These are phyloP conservation scores for Drosophila mulleri DNA, from an alignment of 2,888 invertebrate species.

Conservation along the genomic window DNA sequence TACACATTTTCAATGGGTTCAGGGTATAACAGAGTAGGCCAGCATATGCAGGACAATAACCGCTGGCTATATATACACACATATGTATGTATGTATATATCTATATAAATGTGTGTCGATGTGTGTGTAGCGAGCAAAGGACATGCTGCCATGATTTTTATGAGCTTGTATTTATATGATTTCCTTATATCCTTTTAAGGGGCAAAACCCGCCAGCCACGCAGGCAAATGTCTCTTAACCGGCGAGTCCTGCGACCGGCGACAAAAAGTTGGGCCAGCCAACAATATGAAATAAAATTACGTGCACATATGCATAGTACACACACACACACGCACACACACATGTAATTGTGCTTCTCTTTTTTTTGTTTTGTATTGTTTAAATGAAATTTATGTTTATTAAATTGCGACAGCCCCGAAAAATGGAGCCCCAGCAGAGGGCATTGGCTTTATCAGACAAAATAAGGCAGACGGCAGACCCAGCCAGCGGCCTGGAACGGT, in stretches of 20 bases:
- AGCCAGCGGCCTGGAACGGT: constrained; percentile 10
- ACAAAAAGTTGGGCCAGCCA: constrained; percentile 54
- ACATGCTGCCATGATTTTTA: constrained; percentile 77
- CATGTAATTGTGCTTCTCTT: constrained; percentile 37
- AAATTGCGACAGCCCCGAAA: constrained; percentile 61
- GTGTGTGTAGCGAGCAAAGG: constrained; percentile 31
- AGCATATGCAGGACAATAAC: constrained; percentile 68
- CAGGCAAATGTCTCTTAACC: constrained; percentile 48
- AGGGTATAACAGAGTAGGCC: constrained; percentile 42
- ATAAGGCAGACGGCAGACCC: constrained; percentile 14
- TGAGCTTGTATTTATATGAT: constrained; percentile 79
- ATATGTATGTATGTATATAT: background rate
- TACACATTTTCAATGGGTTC: constrained; percentile 8
- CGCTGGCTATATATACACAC: constrained; percentile 28
- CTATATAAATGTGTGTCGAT: background rate
- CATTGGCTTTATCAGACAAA: constrained; percentile 47
- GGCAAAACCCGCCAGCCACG: constrained; percentile 17
- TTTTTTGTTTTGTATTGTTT: constrained; percentile 57
- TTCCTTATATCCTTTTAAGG: constrained; percentile 67
- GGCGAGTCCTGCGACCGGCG: constrained; percentile 38
- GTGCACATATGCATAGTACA: constrained; percentile 51
- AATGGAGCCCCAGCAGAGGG: constrained; percentile 44
- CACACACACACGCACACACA: constrained; percentile 12
- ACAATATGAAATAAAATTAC: constrained; percentile 65
- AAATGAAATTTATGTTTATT: constrained; percentile 74